Evolutionary conservation across 2,797 vertebrate species (phyloP).

Genomic region (Cetoscarus ocellatus): DNA sequence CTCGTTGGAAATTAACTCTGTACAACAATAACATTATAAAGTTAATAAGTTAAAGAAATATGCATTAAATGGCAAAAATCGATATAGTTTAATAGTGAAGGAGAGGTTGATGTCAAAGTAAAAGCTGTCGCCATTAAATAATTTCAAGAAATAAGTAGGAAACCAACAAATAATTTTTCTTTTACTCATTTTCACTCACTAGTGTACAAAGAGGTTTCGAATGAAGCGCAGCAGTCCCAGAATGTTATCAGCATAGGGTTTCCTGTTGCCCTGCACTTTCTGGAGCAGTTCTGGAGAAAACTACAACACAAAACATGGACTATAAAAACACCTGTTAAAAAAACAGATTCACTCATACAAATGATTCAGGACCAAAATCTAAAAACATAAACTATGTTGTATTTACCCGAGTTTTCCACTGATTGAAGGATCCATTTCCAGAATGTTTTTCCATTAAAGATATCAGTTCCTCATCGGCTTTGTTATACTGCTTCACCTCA

Average conservation of each 20-base stretch:
- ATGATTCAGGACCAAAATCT: too few relatives aligned
- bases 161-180: neutral
- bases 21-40: too few relatives aligned
- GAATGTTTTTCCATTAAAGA: conserved; percentile 20
- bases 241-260: conserved; percentile 46
- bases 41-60: too few relatives aligned
- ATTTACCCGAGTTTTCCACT: conserved; percentile 67
- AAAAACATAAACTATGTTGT: too few relatives aligned
- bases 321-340: neutral
- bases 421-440: conserved; percentile 28
- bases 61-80: too few relatives aligned
- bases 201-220: conserved; percentile 63
- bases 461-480: conserved; percentile 26
- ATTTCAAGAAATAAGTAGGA: too few relatives aligned
- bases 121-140: neutral
- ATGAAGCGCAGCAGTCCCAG: conserved; percentile 73
- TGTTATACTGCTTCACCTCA: conserved; percentile 38
- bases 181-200: conserved; percentile 51
- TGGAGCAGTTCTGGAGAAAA: conserved; percentile 52
- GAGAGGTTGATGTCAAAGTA: neutral
- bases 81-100: neutral
- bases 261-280: conserved; percentile 56
- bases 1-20: too few relatives aligned
- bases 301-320: conserved; percentile 32
- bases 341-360: too few relatives aligned